Conservation (phyloP, 1,140 invertebrate species). For the Drosophila saltans region DNA sequence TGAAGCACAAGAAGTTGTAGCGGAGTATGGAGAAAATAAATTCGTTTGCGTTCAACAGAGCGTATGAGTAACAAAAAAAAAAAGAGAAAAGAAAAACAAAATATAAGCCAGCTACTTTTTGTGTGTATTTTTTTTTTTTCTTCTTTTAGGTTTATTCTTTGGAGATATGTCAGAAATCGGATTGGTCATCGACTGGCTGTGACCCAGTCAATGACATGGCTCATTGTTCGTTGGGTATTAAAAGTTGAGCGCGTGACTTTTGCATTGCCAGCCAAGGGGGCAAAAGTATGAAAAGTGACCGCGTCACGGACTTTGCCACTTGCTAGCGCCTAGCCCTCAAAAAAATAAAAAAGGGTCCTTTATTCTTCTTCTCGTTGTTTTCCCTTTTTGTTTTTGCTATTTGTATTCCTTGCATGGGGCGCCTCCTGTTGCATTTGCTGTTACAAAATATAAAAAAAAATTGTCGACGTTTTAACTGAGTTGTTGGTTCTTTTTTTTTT, state of each 20-base stretch:
- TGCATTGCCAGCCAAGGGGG: constrained; percentile 4
- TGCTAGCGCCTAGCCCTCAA: constrained; percentile 6
- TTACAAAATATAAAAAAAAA: background rate
- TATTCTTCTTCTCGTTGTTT: background rate
- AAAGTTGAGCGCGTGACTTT: constrained; percentile 19
- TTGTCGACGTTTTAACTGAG: constrained; percentile 15
- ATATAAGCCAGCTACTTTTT: background rate
- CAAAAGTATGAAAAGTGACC: constrained; percentile 17
- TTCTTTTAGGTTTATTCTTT: background rate
- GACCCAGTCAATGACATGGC: constrained; percentile 19
- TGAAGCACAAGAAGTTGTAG: background rate
- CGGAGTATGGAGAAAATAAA: background rate
- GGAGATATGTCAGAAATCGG: constrained; percentile 12
- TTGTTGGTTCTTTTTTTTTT: constrained; percentile 7
- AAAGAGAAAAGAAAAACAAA: background rate
- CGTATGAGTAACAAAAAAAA: constrained; percentile 5
- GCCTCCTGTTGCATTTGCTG: constrained; percentile 15
- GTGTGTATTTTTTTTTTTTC: background rate
- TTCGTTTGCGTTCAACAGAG: constrained; percentile 11
- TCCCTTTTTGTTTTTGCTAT: constrained; percentile 3
- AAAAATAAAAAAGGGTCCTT: background rate
- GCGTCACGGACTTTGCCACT: constrained; percentile 13
- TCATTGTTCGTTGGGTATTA: constrained; percentile 10
- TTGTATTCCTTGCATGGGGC: background rate
- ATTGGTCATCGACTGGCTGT: constrained; percentile 5